Conservation (phyloP, 1,140 invertebrate species). For the Drosophila albomicans region DNA sequence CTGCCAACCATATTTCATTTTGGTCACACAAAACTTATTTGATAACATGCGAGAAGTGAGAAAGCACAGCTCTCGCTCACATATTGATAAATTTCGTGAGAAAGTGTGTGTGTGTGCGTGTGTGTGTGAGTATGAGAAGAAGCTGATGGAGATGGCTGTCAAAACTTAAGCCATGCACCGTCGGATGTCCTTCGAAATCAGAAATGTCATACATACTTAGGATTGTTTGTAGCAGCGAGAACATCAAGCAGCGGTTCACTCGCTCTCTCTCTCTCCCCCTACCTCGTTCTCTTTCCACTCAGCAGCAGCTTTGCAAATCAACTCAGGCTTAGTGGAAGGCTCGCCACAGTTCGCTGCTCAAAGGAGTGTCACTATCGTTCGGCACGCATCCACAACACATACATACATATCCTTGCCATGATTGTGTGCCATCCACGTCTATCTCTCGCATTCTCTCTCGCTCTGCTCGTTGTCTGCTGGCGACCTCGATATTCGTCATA, state of each 20-base stretch:
- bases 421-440: neutral
- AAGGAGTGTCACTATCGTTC: conserved; percentile 70
- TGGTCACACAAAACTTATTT: conserved; percentile 26
- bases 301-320: conserved; percentile 72
- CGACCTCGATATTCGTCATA: conserved; percentile 46
- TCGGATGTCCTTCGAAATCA: conserved; percentile 67
- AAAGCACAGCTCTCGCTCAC: conserved; percentile 17
- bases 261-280: neutral
- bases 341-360: conserved; percentile 57
- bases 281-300: no score
- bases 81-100: conserved; percentile 70
- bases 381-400: conserved; percentile 39
- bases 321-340: conserved; percentile 61
- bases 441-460: neutral
- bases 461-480: neutral
- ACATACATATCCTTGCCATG: conserved; percentile 8
- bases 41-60: conserved; percentile 12
- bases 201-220: conserved; percentile 66
- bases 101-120: conserved; percentile 33
- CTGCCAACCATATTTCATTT: conserved; percentile 70
- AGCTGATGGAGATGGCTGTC: conserved; percentile 30
- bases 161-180: conserved; percentile 47
- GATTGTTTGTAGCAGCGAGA: conserved; percentile 23
- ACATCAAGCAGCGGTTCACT: conserved; percentile 67
- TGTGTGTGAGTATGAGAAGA: neutral